phyloP scores from a whole-genome alignment of 1,140 invertebrate species.

The Cepaea nemoralis region DNA sequence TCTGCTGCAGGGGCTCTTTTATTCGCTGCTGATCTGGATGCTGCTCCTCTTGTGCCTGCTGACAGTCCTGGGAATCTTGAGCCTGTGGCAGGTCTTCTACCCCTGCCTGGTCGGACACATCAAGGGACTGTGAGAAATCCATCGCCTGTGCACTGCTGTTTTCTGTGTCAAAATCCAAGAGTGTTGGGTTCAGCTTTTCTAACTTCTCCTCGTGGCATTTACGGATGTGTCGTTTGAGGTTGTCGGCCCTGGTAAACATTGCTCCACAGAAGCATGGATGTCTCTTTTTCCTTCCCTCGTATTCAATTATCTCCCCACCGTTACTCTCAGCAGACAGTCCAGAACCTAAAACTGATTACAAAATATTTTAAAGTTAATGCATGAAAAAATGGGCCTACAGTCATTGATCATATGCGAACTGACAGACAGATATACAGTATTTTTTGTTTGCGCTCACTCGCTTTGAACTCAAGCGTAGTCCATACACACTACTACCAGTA shows the following conservation, averaged over 20 bases:
- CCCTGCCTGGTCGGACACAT: neutral
- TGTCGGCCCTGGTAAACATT: slow-evolving; percentile 40
- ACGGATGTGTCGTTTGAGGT: slow-evolving; percentile 35
- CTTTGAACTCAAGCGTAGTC: too few species aligned
- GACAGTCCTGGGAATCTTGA: neutral
- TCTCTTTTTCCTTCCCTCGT: neutral
- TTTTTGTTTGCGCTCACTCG: too few species aligned
- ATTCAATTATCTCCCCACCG: neutral
- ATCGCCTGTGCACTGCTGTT: neutral
- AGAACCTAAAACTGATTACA: neutral
- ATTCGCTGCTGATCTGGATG: slow-evolving; percentile 6
- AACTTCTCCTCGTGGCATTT: slow-evolving; percentile 41
- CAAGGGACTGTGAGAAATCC: slow-evolving; percentile 3
- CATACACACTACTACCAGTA: too few species aligned
- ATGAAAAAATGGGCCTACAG: slow-evolving; percentile 1
- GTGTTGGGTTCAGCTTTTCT: slow-evolving; percentile 20
- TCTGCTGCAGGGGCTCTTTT: too few species aligned
- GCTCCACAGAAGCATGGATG: slow-evolving; percentile 41
- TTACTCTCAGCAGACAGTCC: neutral
- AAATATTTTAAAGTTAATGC: too few species aligned
- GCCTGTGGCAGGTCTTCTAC: neutral
- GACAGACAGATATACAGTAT: neutral
- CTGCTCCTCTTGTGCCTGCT: neutral
- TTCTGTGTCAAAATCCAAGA: slow-evolving; percentile 22
- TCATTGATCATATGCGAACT: neutral